Conservation (phyloP, 2,888 invertebrate species). For the Chymomyza amoena region DNA sequence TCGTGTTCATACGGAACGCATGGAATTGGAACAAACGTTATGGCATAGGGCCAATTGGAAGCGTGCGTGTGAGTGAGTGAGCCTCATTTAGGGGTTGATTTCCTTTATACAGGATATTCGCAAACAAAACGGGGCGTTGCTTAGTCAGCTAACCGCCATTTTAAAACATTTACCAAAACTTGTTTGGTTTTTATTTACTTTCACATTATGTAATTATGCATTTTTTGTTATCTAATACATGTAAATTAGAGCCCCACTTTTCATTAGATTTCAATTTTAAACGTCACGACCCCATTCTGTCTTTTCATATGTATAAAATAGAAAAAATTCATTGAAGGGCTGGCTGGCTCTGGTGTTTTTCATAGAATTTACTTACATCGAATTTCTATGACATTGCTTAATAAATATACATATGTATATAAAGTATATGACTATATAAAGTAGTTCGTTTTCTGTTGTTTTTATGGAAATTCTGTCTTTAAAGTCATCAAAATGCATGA, state of each 20-base stretch:
- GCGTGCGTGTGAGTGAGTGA: not conserved
- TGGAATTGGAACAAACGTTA: not conserved
- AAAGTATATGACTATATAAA: not conserved
- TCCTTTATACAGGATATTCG: not conserved
- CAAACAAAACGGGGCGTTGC: conserved; percentile 43
- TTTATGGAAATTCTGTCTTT: conserved; percentile 42
- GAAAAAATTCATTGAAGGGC: conserved; percentile 2
- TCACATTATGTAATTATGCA: not conserved
- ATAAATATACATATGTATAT: not conserved
- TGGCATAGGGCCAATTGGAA: not conserved
- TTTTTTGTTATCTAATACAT: not conserved
- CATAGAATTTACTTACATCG: conserved; percentile 57
- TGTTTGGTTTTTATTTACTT: conserved; percentile 3
- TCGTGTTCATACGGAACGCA: not conserved
- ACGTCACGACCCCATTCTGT: conserved; percentile 54
- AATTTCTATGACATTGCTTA: conserved; percentile 61
- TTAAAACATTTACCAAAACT: conserved; percentile 35
- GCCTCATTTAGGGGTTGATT: conserved; percentile 57
- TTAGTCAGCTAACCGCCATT: conserved; percentile 61
- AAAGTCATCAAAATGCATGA: conserved; percentile 42
- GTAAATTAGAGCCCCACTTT: not conserved
- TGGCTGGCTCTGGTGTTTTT: conserved; percentile 52
- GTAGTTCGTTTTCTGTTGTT: conserved; percentile 32
- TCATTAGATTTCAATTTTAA: conserved; percentile 32
- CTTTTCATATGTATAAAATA: not conserved